A percentile compares a stretch with the other conserved stretches of the same genome.
Conservation (phyloP, 2,113 vertebrate species). For the Patagioenas fasciata region DNA sequence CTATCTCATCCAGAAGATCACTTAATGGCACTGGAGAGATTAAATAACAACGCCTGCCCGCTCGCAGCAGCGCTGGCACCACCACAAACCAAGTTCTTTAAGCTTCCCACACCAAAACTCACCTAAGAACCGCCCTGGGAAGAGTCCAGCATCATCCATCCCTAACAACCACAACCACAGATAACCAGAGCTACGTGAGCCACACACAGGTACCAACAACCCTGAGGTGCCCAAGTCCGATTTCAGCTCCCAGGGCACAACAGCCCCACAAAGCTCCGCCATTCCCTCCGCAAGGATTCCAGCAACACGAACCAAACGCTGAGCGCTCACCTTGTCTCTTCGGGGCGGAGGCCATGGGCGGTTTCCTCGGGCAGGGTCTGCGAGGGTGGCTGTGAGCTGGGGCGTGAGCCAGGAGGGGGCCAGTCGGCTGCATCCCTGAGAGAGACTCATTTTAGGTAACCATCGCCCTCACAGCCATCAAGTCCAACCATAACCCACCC, state of each 20-base stretch:
- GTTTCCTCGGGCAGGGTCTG: conserved; percentile 72
- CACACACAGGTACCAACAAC: neutral
- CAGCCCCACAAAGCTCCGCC: rapidly evolving
- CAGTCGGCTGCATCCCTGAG: conserved; percentile 50
- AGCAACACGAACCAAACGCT: rapidly evolving
- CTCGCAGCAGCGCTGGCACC: too few relatives aligned
- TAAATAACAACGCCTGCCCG: rapidly evolving
- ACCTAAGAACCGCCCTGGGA: too few relatives aligned
- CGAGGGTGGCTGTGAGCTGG: conserved; percentile 35
- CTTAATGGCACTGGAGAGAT: too few relatives aligned
- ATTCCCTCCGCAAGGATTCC: rapidly evolving
- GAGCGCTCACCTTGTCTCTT: conserved; percentile 71
- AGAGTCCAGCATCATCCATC: neutral
- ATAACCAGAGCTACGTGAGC: neutral
- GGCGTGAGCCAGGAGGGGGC: conserved; percentile 59
- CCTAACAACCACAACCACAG: rapidly evolving
- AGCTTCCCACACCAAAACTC: neutral
- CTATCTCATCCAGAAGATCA: neutral
- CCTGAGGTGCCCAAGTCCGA: neutral
- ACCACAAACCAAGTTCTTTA: too few relatives aligned
- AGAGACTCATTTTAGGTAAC: neutral
- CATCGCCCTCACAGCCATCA: too few relatives aligned
- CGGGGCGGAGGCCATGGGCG: conserved; percentile 27
- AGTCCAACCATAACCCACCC: too few relatives aligned
- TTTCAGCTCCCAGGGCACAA: too few relatives aligned